A percentile compares a stretch with the other conserved stretches of the same genome.
These are phyloP conservation scores for Pseudochaenichthys georgianus DNA, from an alignment of 2,797 vertebrate genomes.

Conservation along the genomic window DNA sequence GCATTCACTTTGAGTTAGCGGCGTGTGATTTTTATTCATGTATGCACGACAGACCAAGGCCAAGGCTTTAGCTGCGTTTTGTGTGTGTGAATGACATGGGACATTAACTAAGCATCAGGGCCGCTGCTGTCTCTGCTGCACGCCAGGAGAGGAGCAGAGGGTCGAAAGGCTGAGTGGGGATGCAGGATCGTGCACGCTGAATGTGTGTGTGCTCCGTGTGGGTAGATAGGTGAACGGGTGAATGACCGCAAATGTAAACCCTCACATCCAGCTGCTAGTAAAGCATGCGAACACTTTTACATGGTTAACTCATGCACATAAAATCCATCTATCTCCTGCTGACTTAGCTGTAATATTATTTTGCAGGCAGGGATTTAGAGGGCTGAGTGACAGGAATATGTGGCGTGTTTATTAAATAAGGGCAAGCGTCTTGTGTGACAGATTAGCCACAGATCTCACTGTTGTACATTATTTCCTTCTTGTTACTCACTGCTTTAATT, in stretches of 20 bases:
- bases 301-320: conserved; percentile 14
- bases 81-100: conserved; percentile 61
- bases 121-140: conserved; percentile 40
- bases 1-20: conserved; percentile 65
- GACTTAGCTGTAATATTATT: conserved; percentile 50
- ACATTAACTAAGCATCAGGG: conserved; percentile 60
- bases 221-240: background rate
- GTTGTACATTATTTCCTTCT: conserved; percentile 25
- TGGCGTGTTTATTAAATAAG: conserved; percentile 53
- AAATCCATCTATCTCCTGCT: conserved; percentile 21
- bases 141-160: conserved; percentile 51
- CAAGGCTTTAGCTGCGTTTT: conserved; percentile 60
- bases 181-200: conserved; percentile 21
- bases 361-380: conserved; percentile 24
- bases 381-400: conserved; percentile 43
- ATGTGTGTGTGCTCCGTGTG: background rate
- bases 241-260: conserved; percentile 45
- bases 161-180: conserved; percentile 54
- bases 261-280: conserved; percentile 16
- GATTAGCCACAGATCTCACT: conserved; percentile 36
- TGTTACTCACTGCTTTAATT: conserved; percentile 19
- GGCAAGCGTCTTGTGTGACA: conserved; percentile 26
- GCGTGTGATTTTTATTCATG: conserved; percentile 76
- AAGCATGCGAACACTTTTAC: conserved; percentile 32
- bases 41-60: conserved; percentile 70